Percentiles rank a stretch among this genome's conserved stretches.
phyloP scores from a whole-genome alignment of 37 sponge, comb jelly and placozoan genomes.

The Geodia barretti region DNA sequence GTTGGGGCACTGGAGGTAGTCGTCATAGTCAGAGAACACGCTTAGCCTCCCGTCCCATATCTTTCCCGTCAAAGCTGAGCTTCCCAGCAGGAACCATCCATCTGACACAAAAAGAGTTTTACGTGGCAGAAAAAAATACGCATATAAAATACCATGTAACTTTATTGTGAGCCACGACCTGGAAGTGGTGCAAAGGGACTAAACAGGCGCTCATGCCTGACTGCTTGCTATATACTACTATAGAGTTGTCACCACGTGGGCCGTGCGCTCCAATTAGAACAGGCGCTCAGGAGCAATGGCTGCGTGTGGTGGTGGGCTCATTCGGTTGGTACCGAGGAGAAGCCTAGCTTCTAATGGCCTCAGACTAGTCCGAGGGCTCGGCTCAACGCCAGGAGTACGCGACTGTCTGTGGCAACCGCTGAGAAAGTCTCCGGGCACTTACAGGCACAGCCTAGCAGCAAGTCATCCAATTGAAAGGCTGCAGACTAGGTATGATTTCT shows the following conservation, averaged over 20 bases:
- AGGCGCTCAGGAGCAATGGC: not conserved
- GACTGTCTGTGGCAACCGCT: no score
- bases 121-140: not conserved
- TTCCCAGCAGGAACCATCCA: conserved; percentile 28
- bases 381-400: no score
- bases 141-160: not conserved
- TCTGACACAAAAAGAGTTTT: conserved; percentile 24
- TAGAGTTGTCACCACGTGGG: not conserved
- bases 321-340: not conserved
- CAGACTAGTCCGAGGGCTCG: not conserved
- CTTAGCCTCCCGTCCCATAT: conserved; percentile 75
- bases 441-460: no score
- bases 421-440: no score
- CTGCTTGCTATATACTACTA: no score
- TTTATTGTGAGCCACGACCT: not conserved
- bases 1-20: conserved; percentile 43
- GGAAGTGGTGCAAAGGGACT: not conserved
- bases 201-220: no score
- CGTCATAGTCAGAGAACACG: conserved; percentile 48
- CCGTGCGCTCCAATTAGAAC: not conserved
- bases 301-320: not conserved
- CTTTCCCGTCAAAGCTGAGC: conserved; percentile 60
- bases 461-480: no score
- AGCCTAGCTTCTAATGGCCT: not conserved
- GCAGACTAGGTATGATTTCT: no score